A percentile compares a stretch with the other conserved stretches of the same genome.
These are phyloP conservation scores for Telmatherina bonti DNA, from an alignment of 2,797 vertebrate species.

Conservation along the genomic window DNA sequence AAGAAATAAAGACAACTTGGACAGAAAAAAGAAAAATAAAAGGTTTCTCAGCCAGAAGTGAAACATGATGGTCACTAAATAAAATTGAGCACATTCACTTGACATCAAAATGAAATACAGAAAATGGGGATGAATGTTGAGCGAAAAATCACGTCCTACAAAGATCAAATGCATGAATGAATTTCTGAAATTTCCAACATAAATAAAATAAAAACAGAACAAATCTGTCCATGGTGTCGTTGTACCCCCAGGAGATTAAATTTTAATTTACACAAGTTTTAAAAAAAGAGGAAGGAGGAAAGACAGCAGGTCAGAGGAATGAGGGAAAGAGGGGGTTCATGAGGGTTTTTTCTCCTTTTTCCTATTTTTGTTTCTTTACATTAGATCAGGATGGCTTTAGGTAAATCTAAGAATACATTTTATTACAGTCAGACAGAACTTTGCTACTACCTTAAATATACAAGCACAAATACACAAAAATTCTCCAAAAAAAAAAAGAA, in stretches of 20 bases:
- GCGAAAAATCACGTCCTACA: constrained; percentile 52
- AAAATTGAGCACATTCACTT: constrained; percentile 69
- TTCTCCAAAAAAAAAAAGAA: constrained; percentile 75
- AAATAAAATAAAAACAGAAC: constrained; percentile 71
- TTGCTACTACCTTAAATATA: constrained; percentile 89
- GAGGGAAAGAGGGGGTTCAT: constrained; percentile 49
- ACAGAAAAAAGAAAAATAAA: constrained; percentile 20
- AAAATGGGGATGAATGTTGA: constrained; percentile 48
- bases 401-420: constrained; percentile 87
- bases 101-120: constrained; percentile 67
- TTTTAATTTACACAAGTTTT: constrained; percentile 82
- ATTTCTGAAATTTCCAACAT: constrained; percentile 65
- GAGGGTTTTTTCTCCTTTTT: constrained; percentile 78
- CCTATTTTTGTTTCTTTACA: constrained; percentile 83
- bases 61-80: constrained; percentile 47
- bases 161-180: constrained; percentile 58
- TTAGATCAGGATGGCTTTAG: constrained; percentile 85
- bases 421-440: constrained; percentile 88
- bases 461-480: constrained; percentile 88
- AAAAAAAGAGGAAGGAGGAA: constrained; percentile 71
- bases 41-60: constrained; percentile 38
- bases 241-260: constrained; percentile 70
- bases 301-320: constrained; percentile 61
- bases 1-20: constrained; percentile 38
- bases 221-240: constrained; percentile 71